These are phyloP conservation scores for Diadegma fenestrale DNA, from an alignment of 2,888 invertebrate genomes.

Conservation along the genomic window DNA sequence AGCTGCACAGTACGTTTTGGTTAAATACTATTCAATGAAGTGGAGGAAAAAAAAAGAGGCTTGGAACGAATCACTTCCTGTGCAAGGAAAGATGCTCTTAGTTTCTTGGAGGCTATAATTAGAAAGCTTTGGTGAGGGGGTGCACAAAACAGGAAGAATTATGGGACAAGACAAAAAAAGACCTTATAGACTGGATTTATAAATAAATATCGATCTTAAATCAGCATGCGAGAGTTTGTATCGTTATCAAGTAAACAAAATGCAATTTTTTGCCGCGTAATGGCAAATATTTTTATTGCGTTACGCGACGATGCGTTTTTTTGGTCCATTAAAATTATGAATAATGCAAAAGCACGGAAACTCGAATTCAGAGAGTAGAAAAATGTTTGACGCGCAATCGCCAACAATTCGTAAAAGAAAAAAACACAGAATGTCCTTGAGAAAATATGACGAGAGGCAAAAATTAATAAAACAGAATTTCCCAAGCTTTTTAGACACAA, in stretches of 20 bases:
- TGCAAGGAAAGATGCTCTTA: constrained; percentile 52
- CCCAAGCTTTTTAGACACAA: neutral
- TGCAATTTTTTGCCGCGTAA: neutral
- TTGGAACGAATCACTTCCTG: constrained; percentile 66
- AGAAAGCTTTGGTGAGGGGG: constrained; percentile 70
- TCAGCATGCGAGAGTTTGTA: neutral
- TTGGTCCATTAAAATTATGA: neutral
- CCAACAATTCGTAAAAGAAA: neutral
- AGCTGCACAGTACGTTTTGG: neutral
- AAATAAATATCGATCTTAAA: constrained; percentile 51
- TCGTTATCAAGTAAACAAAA: neutral
- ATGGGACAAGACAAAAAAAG: constrained; percentile 66
- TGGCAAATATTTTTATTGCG: neutral
- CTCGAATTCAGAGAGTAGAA: neutral
- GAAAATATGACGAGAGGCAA: neutral
- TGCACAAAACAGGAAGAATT: constrained; percentile 74
- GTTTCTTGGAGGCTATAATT: constrained; percentile 69
- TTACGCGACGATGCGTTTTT: neutral
- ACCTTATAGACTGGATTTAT: constrained; percentile 55
- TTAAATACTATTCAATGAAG: constrained; percentile 4
- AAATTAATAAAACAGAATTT: neutral
- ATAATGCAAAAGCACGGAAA: neutral
- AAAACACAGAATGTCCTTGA: no score
- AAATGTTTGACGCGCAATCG: neutral
- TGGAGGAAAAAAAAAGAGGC: constrained; percentile 37